Conservation (phyloP, 2,888 invertebrate genomes). For the Acleris literana region DNA sequence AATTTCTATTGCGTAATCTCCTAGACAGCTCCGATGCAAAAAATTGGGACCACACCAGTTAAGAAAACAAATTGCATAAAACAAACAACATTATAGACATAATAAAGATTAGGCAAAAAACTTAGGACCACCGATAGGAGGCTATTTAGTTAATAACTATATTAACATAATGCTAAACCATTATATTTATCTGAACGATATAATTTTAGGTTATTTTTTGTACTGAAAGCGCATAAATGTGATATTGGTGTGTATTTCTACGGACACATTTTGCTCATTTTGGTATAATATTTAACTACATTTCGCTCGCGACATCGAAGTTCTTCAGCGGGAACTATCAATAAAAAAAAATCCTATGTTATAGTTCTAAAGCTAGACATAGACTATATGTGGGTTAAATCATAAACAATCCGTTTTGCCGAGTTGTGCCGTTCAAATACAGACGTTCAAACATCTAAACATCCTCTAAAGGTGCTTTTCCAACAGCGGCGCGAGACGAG, state of each 20-base stretch:
- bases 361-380: no score
- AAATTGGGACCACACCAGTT: slow-evolving; percentile 17
- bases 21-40: neutral
- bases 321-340: no score
- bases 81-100: slow-evolving; percentile 56
- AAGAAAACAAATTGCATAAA: slow-evolving; percentile 45
- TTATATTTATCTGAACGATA: slow-evolving; percentile 52
- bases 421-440: no score
- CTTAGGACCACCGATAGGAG: slow-evolving; percentile 62
- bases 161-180: slow-evolving; percentile 65
- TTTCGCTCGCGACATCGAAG: no score
- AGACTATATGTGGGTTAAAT: no score
- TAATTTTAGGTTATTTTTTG: slow-evolving; percentile 47
- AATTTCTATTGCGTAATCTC: no score
- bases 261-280: neutral
- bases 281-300: neutral
- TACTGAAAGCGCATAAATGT: slow-evolving; percentile 38
- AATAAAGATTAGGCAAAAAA: slow-evolving; percentile 47
- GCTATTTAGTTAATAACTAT: slow-evolving; percentile 61
- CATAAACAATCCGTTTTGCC: no score
- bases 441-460: no score
- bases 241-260: slow-evolving; percentile 19
- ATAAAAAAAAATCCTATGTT: no score
- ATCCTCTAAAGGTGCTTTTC: no score
- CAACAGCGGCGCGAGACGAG: no score